Conservation (phyloP, 2,888 invertebrate species). For the Gortyna flavago region DNA sequence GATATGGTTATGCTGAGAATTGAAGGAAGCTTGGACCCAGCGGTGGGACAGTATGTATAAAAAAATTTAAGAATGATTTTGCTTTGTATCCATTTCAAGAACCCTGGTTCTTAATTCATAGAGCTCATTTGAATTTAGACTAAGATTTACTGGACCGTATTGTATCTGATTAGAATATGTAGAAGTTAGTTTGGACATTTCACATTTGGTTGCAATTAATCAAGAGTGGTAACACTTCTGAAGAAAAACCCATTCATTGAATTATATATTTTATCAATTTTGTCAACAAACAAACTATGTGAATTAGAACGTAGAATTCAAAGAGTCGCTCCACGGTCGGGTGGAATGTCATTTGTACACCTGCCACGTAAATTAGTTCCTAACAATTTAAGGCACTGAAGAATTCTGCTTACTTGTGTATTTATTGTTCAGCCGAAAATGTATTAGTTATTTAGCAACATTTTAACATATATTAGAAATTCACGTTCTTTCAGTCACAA, state of each 20-base stretch:
- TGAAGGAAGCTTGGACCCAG: not conserved
- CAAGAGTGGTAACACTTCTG: not conserved
- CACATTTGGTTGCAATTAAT: not conserved
- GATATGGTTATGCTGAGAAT: not conserved
- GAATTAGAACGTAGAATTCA: constrained; percentile 49
- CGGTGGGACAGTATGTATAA: not conserved
- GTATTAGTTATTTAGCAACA: constrained; percentile 52
- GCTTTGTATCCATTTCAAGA: not conserved
- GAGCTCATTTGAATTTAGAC: constrained; percentile 11
- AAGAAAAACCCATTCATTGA: not conserved
- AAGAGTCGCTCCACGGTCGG: constrained; percentile 34
- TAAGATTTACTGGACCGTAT: constrained; percentile 7
- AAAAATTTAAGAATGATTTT: not conserved
- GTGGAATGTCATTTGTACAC: constrained; percentile 59
- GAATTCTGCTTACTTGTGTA: constrained; percentile 47
- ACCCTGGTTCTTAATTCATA: not conserved
- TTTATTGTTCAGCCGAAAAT: constrained; percentile 55
- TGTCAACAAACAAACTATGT: constrained; percentile 46
- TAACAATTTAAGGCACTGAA: constrained; percentile 59
- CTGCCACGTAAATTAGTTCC: constrained; percentile 65
- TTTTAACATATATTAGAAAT: constrained; percentile 40
- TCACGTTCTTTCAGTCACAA: constrained; percentile 38
- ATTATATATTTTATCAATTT: constrained; percentile 30
- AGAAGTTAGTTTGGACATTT: not conserved
- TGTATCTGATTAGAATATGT: not conserved